Base-by-base conservation (phyloP, 2,113 vertebrate genomes). In the Rousettus leschenaultii region DNA sequence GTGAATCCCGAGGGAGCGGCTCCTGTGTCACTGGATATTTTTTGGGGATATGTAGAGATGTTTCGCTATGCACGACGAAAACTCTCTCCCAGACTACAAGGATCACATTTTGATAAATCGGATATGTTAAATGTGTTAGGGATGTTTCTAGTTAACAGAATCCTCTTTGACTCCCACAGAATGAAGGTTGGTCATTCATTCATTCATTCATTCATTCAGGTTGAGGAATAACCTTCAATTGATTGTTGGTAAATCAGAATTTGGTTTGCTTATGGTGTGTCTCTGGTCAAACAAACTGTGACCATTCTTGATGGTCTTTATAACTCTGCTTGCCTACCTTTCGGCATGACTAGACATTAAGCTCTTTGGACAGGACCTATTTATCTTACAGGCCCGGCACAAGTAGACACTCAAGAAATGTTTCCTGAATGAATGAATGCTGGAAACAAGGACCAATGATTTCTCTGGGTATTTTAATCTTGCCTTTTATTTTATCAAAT, bases 221-320 rank as follows among this genome's bases (percentile, higher is more conserved):
- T 68, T 57, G 48, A 86, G 40, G 40, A 92, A 59, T 16, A 89
- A 11, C 24, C 16, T 77, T 92, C 26, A n/a, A 16, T 59, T 95
- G 78, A 59, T 63, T 57, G 24, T 74, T 86, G 74, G 33, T 96
- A 75, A 95, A 14, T 86, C 71, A 65, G 57, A 91, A 85, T 84
- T 95, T 89, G 79, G 5, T 70, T 91, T 91, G 30, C 33, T 80
- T 83, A 63, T 57, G 19, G 3, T 40, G 86, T 84, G 22, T 91
- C 38, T 86, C 55, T 92, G 57, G 18, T 73, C 21, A 83, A 74
- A 57, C 38, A 74, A 68, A 94, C 8, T 91, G 43, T 90, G 51
- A 43, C 11, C 45, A 43, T 93, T 84, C 61, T 90, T 28, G 28
- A 15, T 28, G 74, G 4, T 26, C 55, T 84, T 79, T 65, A 21